Percentiles rank a stretch among this genome's conserved stretches.
Evolutionary conservation across 2,888 invertebrate genomes (phyloP).

Genomic region (Lysandra coridon): DNA sequence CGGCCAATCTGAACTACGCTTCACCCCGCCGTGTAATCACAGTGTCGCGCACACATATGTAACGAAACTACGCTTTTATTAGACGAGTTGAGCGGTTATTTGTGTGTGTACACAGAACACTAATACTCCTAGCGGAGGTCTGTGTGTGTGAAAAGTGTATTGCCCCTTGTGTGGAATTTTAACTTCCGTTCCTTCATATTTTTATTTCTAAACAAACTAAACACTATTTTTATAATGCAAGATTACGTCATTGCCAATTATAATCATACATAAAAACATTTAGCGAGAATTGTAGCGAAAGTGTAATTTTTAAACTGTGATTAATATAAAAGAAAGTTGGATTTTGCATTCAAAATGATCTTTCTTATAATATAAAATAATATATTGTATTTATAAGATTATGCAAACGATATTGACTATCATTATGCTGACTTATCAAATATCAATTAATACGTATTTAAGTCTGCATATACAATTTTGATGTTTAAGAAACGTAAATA

Average conservation of each 20-base stretch:
- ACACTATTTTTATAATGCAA: not conserved
- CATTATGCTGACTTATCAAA: not conserved
- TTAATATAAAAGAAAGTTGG: conserved; percentile 10
- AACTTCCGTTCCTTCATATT: not conserved
- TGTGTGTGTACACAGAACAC: too few relatives aligned
- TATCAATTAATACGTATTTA: not conserved
- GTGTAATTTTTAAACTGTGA: conserved; percentile 4
- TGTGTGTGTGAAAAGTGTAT: too few relatives aligned
- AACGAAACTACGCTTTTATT: too few relatives aligned
- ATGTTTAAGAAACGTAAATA: too few relatives aligned
- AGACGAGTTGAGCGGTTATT: too few relatives aligned
- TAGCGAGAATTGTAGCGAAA: conserved; percentile 4
- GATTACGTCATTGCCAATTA: not conserved
- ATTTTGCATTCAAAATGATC: not conserved
- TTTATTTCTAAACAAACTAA: not conserved
- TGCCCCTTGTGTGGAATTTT: too few relatives aligned
- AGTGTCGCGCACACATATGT: too few relatives aligned
- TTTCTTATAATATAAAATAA: not conserved
- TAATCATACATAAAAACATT: not conserved
- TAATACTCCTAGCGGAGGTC: too few relatives aligned
- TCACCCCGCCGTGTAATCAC: too few relatives aligned
- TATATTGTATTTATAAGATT: not conserved
- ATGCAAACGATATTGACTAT: not conserved
- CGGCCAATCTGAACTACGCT: too few relatives aligned
- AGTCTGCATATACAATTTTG: not conserved